Conservation (phyloP, 2,113 vertebrate genomes). For the Amblyopsis rosae region DNA sequence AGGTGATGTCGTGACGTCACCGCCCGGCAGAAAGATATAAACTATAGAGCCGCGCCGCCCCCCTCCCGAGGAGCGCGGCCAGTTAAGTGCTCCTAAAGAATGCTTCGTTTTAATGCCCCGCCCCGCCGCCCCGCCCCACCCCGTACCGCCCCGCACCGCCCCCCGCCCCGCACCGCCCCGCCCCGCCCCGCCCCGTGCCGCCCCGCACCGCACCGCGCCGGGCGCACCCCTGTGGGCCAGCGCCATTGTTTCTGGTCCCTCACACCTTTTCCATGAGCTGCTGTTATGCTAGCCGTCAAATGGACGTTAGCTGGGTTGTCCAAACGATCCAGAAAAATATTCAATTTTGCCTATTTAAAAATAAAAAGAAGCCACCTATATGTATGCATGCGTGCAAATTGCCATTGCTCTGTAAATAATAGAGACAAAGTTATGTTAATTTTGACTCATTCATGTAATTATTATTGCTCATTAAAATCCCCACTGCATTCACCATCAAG, state of each 20-base stretch:
- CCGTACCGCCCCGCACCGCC: conserved; percentile 20
- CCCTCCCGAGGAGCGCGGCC: conserved; percentile 31
- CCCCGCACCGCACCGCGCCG: conserved; percentile 17
- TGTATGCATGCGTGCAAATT: too few species aligned
- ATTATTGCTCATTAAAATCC: too few species aligned
- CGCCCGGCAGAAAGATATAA: conserved; percentile 52
- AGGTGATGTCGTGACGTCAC: conserved; percentile 62
- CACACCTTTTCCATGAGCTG: conserved; percentile 59
- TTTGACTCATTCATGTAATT: not conserved
- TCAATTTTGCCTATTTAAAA: too few species aligned
- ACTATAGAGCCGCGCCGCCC: conserved; percentile 50
- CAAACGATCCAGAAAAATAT: too few species aligned
- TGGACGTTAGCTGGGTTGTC: too few species aligned
- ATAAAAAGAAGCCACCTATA: too few species aligned
- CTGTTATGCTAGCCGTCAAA: too few species aligned
- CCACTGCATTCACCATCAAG: too few species aligned
- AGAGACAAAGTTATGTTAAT: not conserved
- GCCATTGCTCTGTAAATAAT: not conserved
- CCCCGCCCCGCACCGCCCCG: conserved; percentile 31
- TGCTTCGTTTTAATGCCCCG: conserved; percentile 67
- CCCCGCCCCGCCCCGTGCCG: conserved; percentile 46
- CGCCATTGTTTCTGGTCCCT: conserved; percentile 42
- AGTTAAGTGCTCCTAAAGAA: conserved; percentile 76
- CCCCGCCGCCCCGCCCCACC: conserved; percentile 33
- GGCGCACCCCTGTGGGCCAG: too few species aligned